Conservation (phyloP, 2,113 vertebrate species). For the Saguinus imperator region DNA sequence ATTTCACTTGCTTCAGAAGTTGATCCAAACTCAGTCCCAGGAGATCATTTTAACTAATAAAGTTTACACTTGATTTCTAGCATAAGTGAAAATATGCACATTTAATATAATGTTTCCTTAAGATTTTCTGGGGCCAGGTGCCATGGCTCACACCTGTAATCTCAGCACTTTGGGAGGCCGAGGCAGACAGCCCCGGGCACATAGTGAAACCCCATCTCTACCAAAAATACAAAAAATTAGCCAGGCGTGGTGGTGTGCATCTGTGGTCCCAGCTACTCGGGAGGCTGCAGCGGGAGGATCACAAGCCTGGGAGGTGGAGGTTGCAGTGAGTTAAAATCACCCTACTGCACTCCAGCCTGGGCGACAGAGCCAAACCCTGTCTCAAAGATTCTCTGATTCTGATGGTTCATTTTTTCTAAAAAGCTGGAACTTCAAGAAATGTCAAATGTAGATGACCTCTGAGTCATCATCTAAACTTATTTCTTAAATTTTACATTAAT, state of each 20-base stretch:
- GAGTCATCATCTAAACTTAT: constrained; percentile 81
- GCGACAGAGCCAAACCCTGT: too few species aligned
- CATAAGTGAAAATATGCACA: not conserved
- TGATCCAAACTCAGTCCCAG: not conserved
- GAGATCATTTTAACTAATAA: not conserved
- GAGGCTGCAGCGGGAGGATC: too few species aligned
- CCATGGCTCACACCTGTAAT: too few species aligned
- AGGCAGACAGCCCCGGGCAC: too few species aligned
- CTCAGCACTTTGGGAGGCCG: too few species aligned
- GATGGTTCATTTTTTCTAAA: constrained; percentile 38
- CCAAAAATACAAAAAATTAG: too few species aligned
- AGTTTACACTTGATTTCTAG: not conserved
- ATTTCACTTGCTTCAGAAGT: not conserved
- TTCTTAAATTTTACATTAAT: not conserved
- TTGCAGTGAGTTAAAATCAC: too few species aligned
- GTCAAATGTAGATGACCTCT: constrained; percentile 83
- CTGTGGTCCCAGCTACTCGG: too few species aligned
- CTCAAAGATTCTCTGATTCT: not conserved
- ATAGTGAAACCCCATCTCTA: too few species aligned
- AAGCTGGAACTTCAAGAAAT: not conserved
- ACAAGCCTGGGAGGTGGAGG: too few species aligned
- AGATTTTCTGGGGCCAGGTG: not conserved
- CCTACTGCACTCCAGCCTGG: too few species aligned
- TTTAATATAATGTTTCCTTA: not conserved
- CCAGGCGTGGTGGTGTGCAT: too few species aligned